phyloP scores from a whole-genome alignment of 2,888 invertebrate species.

The Andrena marginata region DNA sequence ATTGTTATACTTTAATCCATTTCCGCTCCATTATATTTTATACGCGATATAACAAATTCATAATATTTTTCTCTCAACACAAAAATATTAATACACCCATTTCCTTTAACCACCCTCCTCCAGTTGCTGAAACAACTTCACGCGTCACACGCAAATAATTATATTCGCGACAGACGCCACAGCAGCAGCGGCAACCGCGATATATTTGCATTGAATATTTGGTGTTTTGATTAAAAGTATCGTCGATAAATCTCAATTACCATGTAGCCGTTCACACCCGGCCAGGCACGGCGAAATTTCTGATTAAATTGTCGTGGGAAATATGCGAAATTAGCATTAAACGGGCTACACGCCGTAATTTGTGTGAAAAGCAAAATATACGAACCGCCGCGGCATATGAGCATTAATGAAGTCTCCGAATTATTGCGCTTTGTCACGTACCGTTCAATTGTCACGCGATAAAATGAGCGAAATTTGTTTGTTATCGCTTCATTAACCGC shows the following conservation, averaged over 20 bases:
- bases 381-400: slow-evolving; percentile 44
- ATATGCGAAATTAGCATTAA: slow-evolving; percentile 70
- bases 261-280: neutral
- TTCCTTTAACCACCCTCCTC: too few relatives aligned
- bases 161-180: neutral
- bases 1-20: neutral
- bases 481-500: slow-evolving; percentile 57
- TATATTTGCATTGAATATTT: slow-evolving; percentile 45
- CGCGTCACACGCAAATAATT: neutral
- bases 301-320: slow-evolving; percentile 67
- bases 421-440: slow-evolving; percentile 69
- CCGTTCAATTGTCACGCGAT: slow-evolving; percentile 60
- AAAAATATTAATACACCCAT: too few relatives aligned
- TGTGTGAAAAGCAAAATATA: slow-evolving; percentile 70
- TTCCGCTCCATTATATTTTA: neutral
- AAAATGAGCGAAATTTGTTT: slow-evolving; percentile 58
- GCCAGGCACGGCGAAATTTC: slow-evolving; percentile 43
- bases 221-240: slow-evolving; percentile 55
- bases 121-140: too few relatives aligned
- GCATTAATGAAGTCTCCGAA: slow-evolving; percentile 71
- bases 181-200: slow-evolving; percentile 2
- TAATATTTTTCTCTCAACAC: too few relatives aligned
- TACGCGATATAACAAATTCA: too few relatives aligned
- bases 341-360: slow-evolving; percentile 62
- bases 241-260: slow-evolving; percentile 63